A percentile compares a stretch with the other conserved stretches of the same genome.
Evolutionary conservation across 2,113 vertebrate genomes (phyloP).

Genomic region (Benitochromis conjunctus): DNA sequence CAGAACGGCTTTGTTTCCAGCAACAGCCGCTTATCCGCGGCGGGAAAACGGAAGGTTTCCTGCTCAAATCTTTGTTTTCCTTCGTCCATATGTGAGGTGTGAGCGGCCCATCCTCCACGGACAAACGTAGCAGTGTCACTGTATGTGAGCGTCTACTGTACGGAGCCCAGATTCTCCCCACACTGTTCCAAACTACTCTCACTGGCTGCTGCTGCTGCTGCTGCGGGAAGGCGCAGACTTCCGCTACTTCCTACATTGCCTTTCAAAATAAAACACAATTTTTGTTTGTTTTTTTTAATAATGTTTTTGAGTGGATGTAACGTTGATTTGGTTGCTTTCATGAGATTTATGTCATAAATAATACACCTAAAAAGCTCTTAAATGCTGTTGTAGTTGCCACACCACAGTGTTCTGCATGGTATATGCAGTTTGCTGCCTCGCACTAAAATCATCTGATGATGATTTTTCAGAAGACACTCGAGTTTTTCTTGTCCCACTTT

Average conservation of each 20-base stretch:
- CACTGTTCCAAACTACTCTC: conserved; percentile 1
- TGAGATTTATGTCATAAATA: neutral
- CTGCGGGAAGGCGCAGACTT: neutral
- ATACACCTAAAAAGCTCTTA: neutral
- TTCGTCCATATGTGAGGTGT: neutral
- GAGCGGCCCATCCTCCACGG: neutral
- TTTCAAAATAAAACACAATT: conserved; percentile 2
- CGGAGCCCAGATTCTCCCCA: neutral
- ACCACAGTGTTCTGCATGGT: neutral
- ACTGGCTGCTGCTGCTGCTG: neutral
- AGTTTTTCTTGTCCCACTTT: neutral
- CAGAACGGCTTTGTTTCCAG: neutral
- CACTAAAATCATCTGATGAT: neutral
- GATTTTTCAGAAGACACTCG: neutral
- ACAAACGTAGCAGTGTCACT: neutral
- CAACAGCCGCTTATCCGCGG: neutral
- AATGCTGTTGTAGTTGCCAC: neutral
- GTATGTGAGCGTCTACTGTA: neutral
- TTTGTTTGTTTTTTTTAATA: neutral
- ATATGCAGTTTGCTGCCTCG: neutral
- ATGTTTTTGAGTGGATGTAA: neutral
- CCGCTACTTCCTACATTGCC: neutral
- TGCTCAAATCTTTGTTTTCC: neutral
- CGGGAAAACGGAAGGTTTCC: neutral
- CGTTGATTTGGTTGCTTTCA: neutral